These are phyloP conservation scores for Punctoribates punctum DNA, from an alignment of 2,888 invertebrate species.

Conservation along the genomic window DNA sequence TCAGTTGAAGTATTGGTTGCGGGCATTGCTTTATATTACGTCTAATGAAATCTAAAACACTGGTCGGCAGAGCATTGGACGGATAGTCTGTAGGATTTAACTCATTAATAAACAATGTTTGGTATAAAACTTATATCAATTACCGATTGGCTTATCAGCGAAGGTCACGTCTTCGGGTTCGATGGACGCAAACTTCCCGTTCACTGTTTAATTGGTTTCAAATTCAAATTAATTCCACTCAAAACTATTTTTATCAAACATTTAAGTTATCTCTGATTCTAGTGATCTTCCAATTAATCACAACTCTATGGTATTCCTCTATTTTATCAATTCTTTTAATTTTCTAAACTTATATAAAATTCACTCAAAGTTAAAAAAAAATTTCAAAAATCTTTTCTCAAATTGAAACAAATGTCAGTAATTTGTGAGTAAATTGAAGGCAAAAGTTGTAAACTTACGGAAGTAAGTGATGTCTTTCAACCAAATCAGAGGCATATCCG, in stretches of 20 bases:
- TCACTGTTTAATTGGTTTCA: too few species aligned
- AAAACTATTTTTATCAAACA: too few species aligned
- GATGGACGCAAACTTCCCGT: slow-evolving; percentile 51
- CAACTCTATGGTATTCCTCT: too few species aligned
- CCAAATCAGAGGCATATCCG: slow-evolving; percentile 54
- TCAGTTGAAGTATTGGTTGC: slow-evolving; percentile 26
- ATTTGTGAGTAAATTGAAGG: too few species aligned
- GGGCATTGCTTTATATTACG: slow-evolving; percentile 25
- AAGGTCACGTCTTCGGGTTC: slow-evolving; percentile 51
- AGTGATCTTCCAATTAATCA: too few species aligned
- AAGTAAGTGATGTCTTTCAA: slow-evolving; percentile 54
- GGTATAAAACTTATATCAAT: background rate
- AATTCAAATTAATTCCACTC: too few species aligned
- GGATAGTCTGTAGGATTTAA: slow-evolving; percentile 17
- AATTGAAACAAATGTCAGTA: background rate
- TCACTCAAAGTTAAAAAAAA: too few species aligned
- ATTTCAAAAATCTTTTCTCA: background rate
- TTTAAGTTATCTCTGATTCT: too few species aligned
- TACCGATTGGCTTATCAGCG: slow-evolving; percentile 51
- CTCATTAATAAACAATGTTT: background rate
- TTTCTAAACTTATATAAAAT: too few species aligned
- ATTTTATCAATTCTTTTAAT: too few species aligned
- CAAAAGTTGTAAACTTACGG: slow-evolving; percentile 19
- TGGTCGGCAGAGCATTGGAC: background rate
- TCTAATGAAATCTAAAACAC: slow-evolving; percentile 3